Evolutionary conservation across 1,140 invertebrate species (phyloP).

Genomic region (Drosophila ercepeae): DNA sequence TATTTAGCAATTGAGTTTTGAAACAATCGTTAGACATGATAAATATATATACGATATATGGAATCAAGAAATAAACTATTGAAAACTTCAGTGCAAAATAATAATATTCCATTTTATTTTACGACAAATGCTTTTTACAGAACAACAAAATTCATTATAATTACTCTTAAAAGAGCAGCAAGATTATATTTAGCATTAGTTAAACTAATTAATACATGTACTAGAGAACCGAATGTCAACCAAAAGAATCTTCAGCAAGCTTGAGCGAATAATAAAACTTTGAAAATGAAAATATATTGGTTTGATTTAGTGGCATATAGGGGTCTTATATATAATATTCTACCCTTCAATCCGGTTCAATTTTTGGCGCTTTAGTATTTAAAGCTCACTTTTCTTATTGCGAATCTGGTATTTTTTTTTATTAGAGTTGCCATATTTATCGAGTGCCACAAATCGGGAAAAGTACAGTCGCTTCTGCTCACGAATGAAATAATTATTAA

Average conservation of each 20-base stretch:
- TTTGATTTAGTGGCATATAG: background rate
- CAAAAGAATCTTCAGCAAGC: conserved; percentile 62
- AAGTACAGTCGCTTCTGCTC: too few species aligned
- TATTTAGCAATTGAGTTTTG: conserved; percentile 63
- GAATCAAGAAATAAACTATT: conserved; percentile 57
- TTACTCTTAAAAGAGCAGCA: conserved; percentile 46
- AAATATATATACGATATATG: conserved; percentile 47
- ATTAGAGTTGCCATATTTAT: background rate
- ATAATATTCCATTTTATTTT: conserved; percentile 74
- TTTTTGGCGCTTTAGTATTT: too few species aligned
- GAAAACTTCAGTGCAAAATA: conserved; percentile 69
- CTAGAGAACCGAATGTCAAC: conserved; percentile 71
- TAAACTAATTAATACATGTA: conserved; percentile 66
- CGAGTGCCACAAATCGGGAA: too few species aligned
- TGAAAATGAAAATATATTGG: conserved; percentile 33
- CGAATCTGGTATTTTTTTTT: too few species aligned
- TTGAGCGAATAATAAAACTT: conserved; percentile 71
- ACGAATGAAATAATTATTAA: too few species aligned
- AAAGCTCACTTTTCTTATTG: too few species aligned
- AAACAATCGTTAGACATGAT: conserved; percentile 39
- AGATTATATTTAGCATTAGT: conserved; percentile 77
- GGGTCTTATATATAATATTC: background rate
- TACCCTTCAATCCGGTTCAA: too few species aligned
- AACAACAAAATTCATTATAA: conserved; percentile 52
- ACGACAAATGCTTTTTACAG: conserved; percentile 77